These are phyloP conservation scores for Ceyx cyanopectus DNA, from an alignment of 2,113 vertebrate species.

Conservation along the genomic window DNA sequence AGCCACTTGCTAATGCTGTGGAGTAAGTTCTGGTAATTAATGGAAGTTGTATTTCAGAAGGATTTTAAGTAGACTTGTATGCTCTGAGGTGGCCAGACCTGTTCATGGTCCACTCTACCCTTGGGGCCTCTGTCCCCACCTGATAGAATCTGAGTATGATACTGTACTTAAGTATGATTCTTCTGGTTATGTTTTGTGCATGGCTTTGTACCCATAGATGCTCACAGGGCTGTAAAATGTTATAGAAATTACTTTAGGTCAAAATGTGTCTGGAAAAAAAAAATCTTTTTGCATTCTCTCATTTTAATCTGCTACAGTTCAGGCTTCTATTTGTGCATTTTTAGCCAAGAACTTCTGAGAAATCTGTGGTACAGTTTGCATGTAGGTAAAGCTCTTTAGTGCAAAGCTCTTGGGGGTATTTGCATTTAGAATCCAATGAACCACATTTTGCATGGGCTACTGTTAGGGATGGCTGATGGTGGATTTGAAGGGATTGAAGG, in stretches of 20 bases:
- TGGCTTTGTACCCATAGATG: not conserved
- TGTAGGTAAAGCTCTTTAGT: not conserved
- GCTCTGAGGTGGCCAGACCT: not conserved
- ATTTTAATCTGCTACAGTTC: not conserved
- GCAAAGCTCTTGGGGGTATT: not conserved
- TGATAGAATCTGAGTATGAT: not conserved
- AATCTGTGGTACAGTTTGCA: not conserved
- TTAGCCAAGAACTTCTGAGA: not conserved
- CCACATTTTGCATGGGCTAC: not conserved
- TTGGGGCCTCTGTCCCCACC: not conserved
- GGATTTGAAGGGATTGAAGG: not conserved
- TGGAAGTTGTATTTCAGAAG: not conserved
- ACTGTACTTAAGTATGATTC: not conserved
- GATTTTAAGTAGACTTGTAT: not conserved
- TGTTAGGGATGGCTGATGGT: not conserved
- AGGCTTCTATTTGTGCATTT: not conserved
- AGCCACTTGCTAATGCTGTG: not conserved
- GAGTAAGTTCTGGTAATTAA: not conserved
- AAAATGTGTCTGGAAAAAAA: not conserved
- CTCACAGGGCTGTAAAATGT: accelerated
- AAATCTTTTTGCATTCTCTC: not conserved
- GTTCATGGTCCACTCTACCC: not conserved
- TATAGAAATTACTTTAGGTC: not conserved
- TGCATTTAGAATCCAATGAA: not conserved
- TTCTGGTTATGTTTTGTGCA: not conserved